These are phyloP conservation scores for Ophion costatus DNA, from an alignment of 2,888 invertebrate species.

Conservation along the genomic window DNA sequence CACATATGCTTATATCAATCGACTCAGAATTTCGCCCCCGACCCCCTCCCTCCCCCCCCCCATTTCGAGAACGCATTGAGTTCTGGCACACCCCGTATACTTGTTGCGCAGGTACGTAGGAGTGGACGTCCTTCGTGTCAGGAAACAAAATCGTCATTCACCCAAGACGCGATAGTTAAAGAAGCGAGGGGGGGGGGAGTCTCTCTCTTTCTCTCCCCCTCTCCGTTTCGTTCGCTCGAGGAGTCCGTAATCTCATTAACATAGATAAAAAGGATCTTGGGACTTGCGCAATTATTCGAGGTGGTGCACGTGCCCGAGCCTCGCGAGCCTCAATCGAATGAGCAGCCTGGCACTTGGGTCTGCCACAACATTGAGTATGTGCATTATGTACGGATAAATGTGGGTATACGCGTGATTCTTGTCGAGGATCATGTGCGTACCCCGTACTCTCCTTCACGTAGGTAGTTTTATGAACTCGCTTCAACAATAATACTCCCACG, in stretches of 20 bases:
- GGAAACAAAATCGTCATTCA: slow-evolving; percentile 67
- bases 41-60: too few species aligned
- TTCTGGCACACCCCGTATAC: slow-evolving; percentile 4
- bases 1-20: too few species aligned
- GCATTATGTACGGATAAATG: slow-evolving; percentile 39
- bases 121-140: slow-evolving; percentile 68
- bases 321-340: slow-evolving; percentile 47
- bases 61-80: too few species aligned
- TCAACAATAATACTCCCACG: slow-evolving; percentile 65
- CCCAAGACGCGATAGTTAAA: slow-evolving; percentile 45
- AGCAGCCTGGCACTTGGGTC: slow-evolving; percentile 36
- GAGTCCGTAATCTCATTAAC: slow-evolving; percentile 63
- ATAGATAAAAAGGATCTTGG: slow-evolving; percentile 66
- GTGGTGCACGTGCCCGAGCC: slow-evolving; percentile 64
- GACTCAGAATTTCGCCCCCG: too few species aligned
- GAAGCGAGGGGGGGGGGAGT: not conserved
- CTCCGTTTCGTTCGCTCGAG: slow-evolving; percentile 16
- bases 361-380: slow-evolving; percentile 47
- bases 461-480: slow-evolving; percentile 59
- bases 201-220: slow-evolving; percentile 3
- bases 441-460: slow-evolving; percentile 59
- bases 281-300: slow-evolving; percentile 66
- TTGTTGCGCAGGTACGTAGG: slow-evolving; percentile 57
- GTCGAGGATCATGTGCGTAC: slow-evolving; percentile 53
- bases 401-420: slow-evolving; percentile 30